phyloP scores from a whole-genome alignment of 2,797 vertebrate species.

The Brotula barbata region DNA sequence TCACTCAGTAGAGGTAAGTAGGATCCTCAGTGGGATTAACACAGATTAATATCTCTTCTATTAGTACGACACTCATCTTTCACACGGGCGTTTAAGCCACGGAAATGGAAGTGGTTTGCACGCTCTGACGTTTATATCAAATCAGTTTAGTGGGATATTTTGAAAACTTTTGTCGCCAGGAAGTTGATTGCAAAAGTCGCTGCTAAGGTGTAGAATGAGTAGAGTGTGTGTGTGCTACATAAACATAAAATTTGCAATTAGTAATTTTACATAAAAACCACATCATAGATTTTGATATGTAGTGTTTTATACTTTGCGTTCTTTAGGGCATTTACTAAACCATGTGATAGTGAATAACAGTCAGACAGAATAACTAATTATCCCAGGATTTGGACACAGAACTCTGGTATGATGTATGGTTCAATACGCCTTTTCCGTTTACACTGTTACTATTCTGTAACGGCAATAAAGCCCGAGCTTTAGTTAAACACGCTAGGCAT shows the following conservation, averaged over 20 bases:
- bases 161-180: conserved; percentile 36
- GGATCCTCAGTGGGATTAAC: conserved; percentile 34
- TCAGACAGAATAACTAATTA: no score
- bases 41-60: conserved; percentile 18
- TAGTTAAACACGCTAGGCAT: conserved; percentile 2
- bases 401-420: neutral
- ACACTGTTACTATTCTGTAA: neutral
- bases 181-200: conserved; percentile 35
- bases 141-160: conserved; percentile 7
- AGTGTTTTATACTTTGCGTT: no score
- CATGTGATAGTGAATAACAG: no score
- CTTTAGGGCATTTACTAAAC: no score
- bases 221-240: conserved; percentile 22
- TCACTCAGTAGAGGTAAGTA: conserved; percentile 48
- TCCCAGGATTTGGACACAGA: no score
- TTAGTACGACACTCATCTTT: neutral
- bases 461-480: no score
- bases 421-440: neutral
- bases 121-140: neutral
- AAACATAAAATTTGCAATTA: no score
- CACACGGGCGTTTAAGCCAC: neutral
- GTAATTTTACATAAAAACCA: no score
- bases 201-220: conserved; percentile 13
- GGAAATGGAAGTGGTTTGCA: neutral
- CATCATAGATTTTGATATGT: no score